phyloP scores from a whole-genome alignment of 2,113 vertebrate genomes.

The Variabilichromis moorii region DNA sequence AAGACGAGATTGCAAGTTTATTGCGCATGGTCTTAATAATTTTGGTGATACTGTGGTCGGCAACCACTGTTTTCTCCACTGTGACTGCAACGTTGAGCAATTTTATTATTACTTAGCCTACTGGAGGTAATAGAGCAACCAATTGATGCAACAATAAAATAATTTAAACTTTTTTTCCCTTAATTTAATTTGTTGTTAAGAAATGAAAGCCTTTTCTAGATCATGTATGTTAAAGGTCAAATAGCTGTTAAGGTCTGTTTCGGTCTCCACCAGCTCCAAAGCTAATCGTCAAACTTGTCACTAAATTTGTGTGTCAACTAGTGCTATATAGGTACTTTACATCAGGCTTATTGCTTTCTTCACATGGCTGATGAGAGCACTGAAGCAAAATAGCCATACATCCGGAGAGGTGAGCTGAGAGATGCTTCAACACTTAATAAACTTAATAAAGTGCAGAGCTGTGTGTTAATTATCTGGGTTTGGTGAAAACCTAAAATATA shows the following conservation, averaged over 20 bases:
- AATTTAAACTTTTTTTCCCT: too few species aligned
- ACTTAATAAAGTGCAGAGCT: background rate
- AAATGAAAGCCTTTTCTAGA: background rate
- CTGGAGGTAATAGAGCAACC: background rate
- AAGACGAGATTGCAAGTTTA: background rate
- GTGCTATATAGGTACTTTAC: background rate
- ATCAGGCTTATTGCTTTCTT: background rate
- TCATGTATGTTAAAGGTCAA: background rate
- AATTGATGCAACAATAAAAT: background rate
- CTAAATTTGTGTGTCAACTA: background rate
- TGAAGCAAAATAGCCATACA: background rate
- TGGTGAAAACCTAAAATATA: background rate
- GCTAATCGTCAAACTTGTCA: background rate
- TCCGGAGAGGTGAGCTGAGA: background rate
- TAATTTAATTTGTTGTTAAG: background rate
- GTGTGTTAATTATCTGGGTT: background rate
- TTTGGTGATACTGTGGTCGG: background rate
- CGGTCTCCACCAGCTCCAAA: background rate
- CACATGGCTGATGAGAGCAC: background rate
- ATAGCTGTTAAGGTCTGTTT: background rate
- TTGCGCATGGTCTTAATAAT: background rate
- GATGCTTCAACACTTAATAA: background rate
- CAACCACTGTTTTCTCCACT: background rate
- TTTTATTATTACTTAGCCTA: background rate
- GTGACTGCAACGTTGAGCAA: background rate